Conservation (phyloP, 2,888 invertebrate genomes). For the Corythucha ciliata region DNA sequence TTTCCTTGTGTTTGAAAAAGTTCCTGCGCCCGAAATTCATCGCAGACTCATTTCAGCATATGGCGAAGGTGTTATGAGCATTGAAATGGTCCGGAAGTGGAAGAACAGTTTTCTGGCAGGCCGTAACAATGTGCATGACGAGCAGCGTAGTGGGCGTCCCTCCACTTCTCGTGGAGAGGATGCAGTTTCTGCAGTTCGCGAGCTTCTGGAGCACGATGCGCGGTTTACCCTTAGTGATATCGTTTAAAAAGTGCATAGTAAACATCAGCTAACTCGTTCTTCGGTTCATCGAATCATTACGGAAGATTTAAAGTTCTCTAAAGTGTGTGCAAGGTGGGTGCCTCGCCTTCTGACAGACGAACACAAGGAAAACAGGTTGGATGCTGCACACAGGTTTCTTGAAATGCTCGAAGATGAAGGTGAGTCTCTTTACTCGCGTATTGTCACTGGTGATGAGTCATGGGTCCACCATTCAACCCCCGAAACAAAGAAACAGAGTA, state of each 20-base stretch:
- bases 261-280: neutral
- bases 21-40: neutral
- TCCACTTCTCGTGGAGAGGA: conserved; percentile 7
- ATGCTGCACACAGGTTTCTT: neutral
- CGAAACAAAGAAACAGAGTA: conserved; percentile 20
- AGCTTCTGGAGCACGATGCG: conserved; percentile 1
- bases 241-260: neutral
- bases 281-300: neutral
- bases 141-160: neutral
- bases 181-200: neutral
- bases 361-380: neutral
- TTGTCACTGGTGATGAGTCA: conserved; percentile 28
- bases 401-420: no score
- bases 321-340: conserved; percentile 10
- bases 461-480: conserved; percentile 28
- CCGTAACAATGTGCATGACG: conserved; percentile 7
- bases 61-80: no score
- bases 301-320: neutral
- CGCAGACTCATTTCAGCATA: neutral
- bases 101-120: neutral
- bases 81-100: neutral
- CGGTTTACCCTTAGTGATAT: neutral
- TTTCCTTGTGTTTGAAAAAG: neutral
- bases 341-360: conserved; percentile 3
- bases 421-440: conserved; percentile 4